These are phyloP conservation scores for Gasterosteus nipponicus DNA, from an alignment of 2,113 vertebrate genomes.

Conservation along the genomic window DNA sequence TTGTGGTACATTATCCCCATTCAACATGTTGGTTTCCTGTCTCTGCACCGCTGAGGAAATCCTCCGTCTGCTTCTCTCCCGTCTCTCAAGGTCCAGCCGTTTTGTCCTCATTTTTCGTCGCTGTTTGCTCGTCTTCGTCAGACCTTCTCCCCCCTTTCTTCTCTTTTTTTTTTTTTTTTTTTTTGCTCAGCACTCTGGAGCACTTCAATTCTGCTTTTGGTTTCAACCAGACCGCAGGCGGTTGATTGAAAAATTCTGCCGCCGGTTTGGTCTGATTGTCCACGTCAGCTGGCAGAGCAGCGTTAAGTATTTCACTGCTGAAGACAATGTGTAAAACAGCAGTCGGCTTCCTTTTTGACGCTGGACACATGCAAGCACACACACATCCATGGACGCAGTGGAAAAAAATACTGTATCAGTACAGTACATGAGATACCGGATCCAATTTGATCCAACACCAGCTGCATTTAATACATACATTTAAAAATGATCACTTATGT, in stretches of 20 bases:
- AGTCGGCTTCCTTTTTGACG: neutral
- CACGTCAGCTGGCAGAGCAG: conserved; percentile 28
- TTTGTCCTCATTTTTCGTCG: conserved; percentile 20
- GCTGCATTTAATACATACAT: too few species aligned
- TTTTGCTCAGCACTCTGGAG: conserved; percentile 25
- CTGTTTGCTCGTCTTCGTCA: conserved; percentile 36
- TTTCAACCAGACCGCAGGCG: conserved; percentile 32
- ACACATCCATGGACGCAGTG: neutral
- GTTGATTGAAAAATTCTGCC: conserved; percentile 37
- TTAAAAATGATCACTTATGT: neutral
- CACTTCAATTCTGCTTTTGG: conserved; percentile 19
- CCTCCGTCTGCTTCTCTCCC: neutral
- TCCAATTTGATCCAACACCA: neutral
- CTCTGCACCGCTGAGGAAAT: neutral
- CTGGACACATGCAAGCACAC: neutral
- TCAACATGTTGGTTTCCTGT: neutral
- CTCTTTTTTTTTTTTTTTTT: neutral
- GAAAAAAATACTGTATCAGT: neutral
- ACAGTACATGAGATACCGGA: neutral
- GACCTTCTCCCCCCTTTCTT: neutral
- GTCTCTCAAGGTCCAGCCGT: neutral
- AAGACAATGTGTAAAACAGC: conserved; percentile 1
- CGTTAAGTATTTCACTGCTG: conserved; percentile 4
- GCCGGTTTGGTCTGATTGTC: conserved; percentile 27
- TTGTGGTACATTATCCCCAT: neutral